phyloP scores from a whole-genome alignment of 2,888 invertebrate species.

The Stomorhina lunata region DNA sequence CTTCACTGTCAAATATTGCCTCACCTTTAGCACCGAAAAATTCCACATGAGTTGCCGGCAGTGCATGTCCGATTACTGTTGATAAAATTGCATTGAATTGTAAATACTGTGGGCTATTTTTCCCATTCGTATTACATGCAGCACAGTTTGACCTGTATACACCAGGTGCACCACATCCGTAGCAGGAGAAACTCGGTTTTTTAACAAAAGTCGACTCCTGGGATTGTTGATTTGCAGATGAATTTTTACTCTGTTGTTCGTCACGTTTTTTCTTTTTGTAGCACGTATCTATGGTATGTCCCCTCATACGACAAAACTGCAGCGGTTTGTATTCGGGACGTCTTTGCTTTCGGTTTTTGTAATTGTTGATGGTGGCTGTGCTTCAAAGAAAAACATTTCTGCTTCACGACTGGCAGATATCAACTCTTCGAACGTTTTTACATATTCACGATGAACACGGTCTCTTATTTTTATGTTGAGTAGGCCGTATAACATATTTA shows the following conservation, averaged over 20 bases:
- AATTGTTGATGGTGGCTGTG: background rate
- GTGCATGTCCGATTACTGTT: constrained; percentile 33
- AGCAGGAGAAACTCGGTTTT: constrained; percentile 8
- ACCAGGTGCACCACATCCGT: constrained; percentile 17
- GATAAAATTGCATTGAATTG: constrained; percentile 18
- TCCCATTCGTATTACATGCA: background rate
- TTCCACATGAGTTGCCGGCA: constrained; percentile 23
- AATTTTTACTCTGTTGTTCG: background rate
- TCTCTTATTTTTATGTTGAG: constrained; percentile 26
- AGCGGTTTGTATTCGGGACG: background rate
- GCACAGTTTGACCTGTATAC: constrained; percentile 29
- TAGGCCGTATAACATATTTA: constrained; percentile 45
- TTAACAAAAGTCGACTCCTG: background rate
- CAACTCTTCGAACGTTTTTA: constrained; percentile 28
- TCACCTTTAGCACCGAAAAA: constrained; percentile 10
- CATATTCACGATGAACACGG: constrained; percentile 30
- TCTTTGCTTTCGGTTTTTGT: background rate
- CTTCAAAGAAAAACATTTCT: constrained; percentile 36
- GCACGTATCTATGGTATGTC: constrained; percentile 6
- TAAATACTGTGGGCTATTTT: constrained; percentile 33
- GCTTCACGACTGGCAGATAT: constrained; percentile 44
- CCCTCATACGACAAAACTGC: background rate
- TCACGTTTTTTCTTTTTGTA: constrained; percentile 1
- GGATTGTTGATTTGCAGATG: background rate
- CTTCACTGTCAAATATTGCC: constrained; percentile 22